Evolutionary conservation across 2,113 vertebrate species (phyloP), one percentile per base, ranked within the genome.

Genomic region (Cyanoliseus patagonus): DNA sequence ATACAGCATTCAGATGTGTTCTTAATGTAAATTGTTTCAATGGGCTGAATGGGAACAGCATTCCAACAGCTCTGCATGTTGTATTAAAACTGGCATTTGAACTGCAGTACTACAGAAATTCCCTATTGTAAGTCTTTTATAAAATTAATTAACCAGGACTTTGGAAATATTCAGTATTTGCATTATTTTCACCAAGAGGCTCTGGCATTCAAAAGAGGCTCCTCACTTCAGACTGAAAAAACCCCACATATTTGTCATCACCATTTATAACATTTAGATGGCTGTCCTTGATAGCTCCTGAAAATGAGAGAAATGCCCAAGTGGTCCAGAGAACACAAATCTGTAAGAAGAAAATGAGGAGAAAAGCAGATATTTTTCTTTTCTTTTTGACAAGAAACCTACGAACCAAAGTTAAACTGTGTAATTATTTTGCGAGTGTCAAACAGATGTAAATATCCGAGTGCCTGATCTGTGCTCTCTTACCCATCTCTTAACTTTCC

Each of bases 121-220:
- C 46, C 68, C 53, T 27, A 17, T 66, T 46, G 42, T 7, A 31
- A 25, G 23, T 33, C 69, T 62, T 77, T 68, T 67, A 46, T 10
- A 92, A 89, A 90, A 85, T 90, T 88, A 90, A 95, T 77, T 86
- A 95, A 68, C 35, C 10, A 22, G 42, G 67, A 12, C 30, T 62
- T 23, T 47, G 63, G 68, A 85, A 80, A 79, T 28, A 80, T 3
- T 35, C 9, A n/a, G 46, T 59, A 14, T 57, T n/a, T 59, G 55
- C 18, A 64, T 91, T 70, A 63, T 94, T 92, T 85, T 87, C 51
- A 77, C 53, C 62, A 66, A 0, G 4, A 76, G 52, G 64, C 51
- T 49, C 61, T 27, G 42, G 28, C 55, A 41, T 81, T 91, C 61
- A 13, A 88, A 78, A 68, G 37, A 75, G 17, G 28, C 42, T 73